phyloP scores from a whole-genome alignment of 2,797 vertebrate genomes.

The Salmo trutta region DNA sequence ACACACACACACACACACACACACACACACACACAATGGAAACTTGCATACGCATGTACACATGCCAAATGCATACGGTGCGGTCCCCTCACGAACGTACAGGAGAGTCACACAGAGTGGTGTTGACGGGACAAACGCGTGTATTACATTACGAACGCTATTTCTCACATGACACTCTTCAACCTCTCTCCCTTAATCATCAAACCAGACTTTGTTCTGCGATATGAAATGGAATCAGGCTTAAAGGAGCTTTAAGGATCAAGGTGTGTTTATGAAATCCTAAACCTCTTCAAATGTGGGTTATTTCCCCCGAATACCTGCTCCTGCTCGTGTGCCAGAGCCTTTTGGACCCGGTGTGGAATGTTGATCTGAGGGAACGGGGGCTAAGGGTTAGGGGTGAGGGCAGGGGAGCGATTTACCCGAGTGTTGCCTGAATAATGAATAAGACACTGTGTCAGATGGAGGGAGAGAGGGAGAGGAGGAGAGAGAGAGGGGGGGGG shows the following conservation, averaged over 20 bases:
- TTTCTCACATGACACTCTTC: neutral
- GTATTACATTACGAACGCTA: too few species aligned
- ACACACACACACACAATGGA: constrained; percentile 10
- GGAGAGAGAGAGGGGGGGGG: constrained; percentile 18
- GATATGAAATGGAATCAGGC: constrained; percentile 71
- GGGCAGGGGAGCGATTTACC: constrained; percentile 69
- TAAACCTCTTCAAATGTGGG: constrained; percentile 64
- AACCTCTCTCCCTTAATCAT: neutral
- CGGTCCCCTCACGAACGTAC: neutral
- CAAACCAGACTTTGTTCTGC: constrained; percentile 40
- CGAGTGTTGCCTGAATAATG: constrained; percentile 73
- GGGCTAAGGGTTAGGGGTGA: constrained; percentile 46
- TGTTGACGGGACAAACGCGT: neutral
- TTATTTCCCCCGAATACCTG: constrained; percentile 56
- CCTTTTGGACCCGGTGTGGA: constrained; percentile 60
- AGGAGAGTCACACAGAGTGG: constrained; percentile 12
- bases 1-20: neutral
- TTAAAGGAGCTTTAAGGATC: constrained; percentile 76
- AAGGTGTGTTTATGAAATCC: constrained; percentile 78
- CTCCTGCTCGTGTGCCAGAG: constrained; percentile 57
- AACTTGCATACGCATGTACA: constrained; percentile 35
- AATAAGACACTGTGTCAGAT: constrained; percentile 62
- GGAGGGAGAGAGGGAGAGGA: constrained; percentile 42
- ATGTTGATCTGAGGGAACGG: constrained; percentile 60
- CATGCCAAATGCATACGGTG: neutral